Conservation (phyloP, 1,140 invertebrate genomes). For the Drosophila pectinifera region DNA sequence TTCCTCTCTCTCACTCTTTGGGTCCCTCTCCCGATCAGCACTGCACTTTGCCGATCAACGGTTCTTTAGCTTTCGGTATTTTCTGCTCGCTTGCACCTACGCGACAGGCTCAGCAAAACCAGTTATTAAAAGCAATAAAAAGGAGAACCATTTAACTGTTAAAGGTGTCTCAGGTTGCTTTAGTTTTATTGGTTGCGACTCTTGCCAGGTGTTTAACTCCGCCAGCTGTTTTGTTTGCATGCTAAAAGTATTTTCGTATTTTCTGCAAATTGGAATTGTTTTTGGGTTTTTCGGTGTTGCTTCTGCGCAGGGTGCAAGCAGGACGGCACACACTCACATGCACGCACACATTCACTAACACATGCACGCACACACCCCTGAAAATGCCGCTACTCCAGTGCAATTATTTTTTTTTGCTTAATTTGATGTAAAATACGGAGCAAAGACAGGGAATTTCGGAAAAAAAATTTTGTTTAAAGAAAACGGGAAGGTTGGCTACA, state of each 20-base stretch:
- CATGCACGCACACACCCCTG: slow-evolving; percentile 30
- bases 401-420: slow-evolving; percentile 26
- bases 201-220: slow-evolving; percentile 44
- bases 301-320: slow-evolving; percentile 60
- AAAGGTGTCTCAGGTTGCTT: slow-evolving; percentile 41
- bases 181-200: slow-evolving; percentile 38
- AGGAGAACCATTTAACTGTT: slow-evolving; percentile 52
- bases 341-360: slow-evolving; percentile 18
- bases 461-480: slow-evolving; percentile 4
- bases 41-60: slow-evolving; percentile 53
- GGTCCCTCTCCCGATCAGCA: not conserved
- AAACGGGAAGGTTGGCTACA: not conserved
- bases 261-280: slow-evolving; percentile 46
- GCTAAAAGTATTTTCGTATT: slow-evolving; percentile 20
- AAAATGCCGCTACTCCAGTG: slow-evolving; percentile 48
- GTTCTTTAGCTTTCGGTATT: slow-evolving; percentile 36
- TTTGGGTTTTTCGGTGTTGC: slow-evolving; percentile 13
- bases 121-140: slow-evolving; percentile 58
- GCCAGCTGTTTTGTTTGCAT: slow-evolving; percentile 31
- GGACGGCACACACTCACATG: slow-evolving; percentile 15
- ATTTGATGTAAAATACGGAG: slow-evolving; percentile 14
- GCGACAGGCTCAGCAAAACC: slow-evolving; percentile 54
- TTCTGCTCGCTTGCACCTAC: slow-evolving; percentile 43
- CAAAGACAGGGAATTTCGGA: slow-evolving; percentile 2
- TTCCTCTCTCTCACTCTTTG: slow-evolving; percentile 11